Evolutionary conservation across 2,888 invertebrate species (phyloP).

Genomic region (Sepiola atlantica): DNA sequence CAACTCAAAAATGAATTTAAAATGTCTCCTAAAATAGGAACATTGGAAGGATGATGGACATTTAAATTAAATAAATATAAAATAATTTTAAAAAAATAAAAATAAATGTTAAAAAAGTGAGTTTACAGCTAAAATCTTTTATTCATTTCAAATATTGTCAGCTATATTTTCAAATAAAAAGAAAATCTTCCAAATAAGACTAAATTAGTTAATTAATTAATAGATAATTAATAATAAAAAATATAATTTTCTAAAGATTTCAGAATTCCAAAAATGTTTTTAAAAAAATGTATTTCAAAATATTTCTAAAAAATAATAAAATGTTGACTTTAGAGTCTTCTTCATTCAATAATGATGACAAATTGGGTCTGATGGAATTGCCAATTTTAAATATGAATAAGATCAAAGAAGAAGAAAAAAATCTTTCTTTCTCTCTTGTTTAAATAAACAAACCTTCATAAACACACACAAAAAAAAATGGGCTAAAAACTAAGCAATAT

Average conservation of each 20-base stretch:
- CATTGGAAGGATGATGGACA: not conserved
- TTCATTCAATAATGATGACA: constrained; percentile 1
- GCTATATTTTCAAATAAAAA: not conserved
- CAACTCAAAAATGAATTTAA: constrained; percentile 3
- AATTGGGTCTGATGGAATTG: not conserved
- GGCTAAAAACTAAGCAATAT: not conserved
- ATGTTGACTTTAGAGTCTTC: not conserved
- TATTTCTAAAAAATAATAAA: not conserved
- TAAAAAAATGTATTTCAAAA: not conserved
- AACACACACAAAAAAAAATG: not conserved
- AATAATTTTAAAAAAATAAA: not conserved
- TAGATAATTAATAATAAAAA: not conserved
- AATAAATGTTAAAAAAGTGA: not conserved
- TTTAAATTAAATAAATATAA: not conserved
- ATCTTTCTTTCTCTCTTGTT: not conserved
- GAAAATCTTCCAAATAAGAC: not conserved
- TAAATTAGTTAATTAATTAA: not conserved
- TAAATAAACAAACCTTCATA: not conserved
- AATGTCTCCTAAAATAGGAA: not conserved
- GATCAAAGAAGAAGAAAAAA: not conserved
- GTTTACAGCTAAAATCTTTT: not conserved
- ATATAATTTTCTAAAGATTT: too few species aligned
- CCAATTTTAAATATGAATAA: not conserved
- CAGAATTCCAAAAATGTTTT: not conserved
- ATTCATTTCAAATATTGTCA: not conserved